Evolutionary conservation across 2,888 invertebrate genomes (phyloP), one percentile per base, ranked within the genome.

Genomic region (Dendrolimus houi): DNA sequence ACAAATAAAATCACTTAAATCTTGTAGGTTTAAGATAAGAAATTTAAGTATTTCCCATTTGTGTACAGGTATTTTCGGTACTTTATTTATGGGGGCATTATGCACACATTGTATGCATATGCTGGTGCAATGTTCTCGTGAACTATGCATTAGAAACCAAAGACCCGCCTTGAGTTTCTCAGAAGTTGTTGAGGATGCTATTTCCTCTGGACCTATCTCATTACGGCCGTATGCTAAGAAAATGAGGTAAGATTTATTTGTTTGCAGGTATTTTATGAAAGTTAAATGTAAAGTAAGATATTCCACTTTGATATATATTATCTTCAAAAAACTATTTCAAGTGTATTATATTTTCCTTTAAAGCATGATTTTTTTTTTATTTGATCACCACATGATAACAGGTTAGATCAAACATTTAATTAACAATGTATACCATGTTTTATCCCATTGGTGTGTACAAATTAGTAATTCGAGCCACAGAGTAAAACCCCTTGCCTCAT

Each of bases 101-200:
- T 97, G 97, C 79, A 96, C 97, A 12, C 97, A 98, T 81, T 98
- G 98, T 83, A 98, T 96, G 96, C 96, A 97, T 77, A 94, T 96
- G 85, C 87, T 96, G 75, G 95, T 94, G 17, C 89, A 90, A 59
- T 95, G 96, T 79, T 93, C 95, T 9, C 94, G 95, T 74, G 95
- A 95, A 71, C 83, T 96, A 9, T 95, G 95, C 76, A 89, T 93
- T 58, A 89, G 96, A 63, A 91, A 93, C 58, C 93, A 95, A 76
- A 79, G 87, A 58, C 94, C 94, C n/a, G 88, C 94, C 6, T 77
- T 97, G 68, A 94, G 93, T 72, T 97, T 97, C 79, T 93, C 96
- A 0, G 95, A 96, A 73, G 96, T 97, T 7, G 94, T 95, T 29
- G 95, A 95, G 77, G 92, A 92, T 62, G 93, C 96, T 8, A 95